phyloP scores from a whole-genome alignment of 37 sponge, comb jelly and placozoan genomes.

The Ianthella basta region DNA sequence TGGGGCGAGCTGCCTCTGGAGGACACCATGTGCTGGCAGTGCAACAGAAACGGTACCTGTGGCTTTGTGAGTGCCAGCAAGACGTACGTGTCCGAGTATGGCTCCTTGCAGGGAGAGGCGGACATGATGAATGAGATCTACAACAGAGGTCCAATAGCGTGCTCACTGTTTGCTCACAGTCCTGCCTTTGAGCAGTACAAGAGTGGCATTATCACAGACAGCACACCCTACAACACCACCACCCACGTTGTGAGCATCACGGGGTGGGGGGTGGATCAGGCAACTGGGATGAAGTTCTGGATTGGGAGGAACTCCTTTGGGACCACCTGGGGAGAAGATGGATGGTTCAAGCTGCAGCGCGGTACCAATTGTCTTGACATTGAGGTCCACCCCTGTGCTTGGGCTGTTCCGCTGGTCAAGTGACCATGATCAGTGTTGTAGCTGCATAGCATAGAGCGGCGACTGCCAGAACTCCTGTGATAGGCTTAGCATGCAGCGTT shows the following conservation, averaged over 20 bases:
- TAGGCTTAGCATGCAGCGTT: too few relatives aligned
- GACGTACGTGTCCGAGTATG: slow-evolving; percentile 62
- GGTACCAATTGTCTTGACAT: slow-evolving; percentile 73
- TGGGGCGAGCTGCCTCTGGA: slow-evolving; percentile 70
- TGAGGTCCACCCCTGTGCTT: slow-evolving; percentile 68
- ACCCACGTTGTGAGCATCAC: slow-evolving; percentile 78
- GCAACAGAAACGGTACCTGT: slow-evolving; percentile 57
- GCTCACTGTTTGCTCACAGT: slow-evolving; percentile 80
- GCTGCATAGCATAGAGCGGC: too few relatives aligned
- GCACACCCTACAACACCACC: slow-evolving; percentile 54
- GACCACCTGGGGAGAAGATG: slow-evolving; percentile 81
- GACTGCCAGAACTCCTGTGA: too few relatives aligned
- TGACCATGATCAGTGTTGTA: background rate
- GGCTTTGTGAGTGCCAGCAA: slow-evolving; percentile 51
- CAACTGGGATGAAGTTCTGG: slow-evolving; percentile 73
- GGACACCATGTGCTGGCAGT: slow-evolving; percentile 66
- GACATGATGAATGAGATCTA: slow-evolving; percentile 81
- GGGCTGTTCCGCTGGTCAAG: slow-evolving; percentile 56
- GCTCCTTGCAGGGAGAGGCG: slow-evolving; percentile 60
- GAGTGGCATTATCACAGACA: slow-evolving; percentile 61
- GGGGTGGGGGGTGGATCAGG: slow-evolving; percentile 65
- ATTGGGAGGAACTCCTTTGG: slow-evolving; percentile 84
- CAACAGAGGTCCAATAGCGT: slow-evolving; percentile 80
- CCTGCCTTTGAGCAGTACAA: slow-evolving; percentile 65
- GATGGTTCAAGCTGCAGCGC: slow-evolving; percentile 80